Conservation (phyloP, 2,797 vertebrate genomes). For the Chloroceryle inda region DNA sequence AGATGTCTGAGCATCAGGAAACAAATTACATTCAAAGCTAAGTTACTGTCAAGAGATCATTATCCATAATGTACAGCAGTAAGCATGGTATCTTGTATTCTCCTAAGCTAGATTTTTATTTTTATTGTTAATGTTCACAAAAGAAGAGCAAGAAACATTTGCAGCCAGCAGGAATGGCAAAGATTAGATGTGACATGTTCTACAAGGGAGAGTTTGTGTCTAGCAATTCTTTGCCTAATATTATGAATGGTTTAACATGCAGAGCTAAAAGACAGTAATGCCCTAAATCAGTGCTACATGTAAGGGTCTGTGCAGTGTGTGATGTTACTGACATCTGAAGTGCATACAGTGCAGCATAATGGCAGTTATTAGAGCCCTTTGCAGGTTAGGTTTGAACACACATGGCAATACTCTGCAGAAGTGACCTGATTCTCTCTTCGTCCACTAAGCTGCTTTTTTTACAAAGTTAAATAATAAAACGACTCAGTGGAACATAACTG, state of each 20-base stretch:
- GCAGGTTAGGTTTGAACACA: background rate
- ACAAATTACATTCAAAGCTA: background rate
- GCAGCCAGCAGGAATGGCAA: background rate
- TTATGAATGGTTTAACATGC: background rate
- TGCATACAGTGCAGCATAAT: background rate
- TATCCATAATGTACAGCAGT: background rate
- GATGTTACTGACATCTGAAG: background rate
- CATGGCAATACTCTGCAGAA: background rate
- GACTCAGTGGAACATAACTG: background rate
- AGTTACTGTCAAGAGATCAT: background rate
- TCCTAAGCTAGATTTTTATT: background rate
- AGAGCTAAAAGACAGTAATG: background rate
- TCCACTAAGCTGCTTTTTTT: background rate
- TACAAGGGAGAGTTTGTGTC: background rate
- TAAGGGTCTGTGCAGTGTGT: background rate
- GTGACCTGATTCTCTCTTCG: background rate
- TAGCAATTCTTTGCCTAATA: background rate
- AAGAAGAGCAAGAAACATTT: background rate
- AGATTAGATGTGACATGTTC: background rate
- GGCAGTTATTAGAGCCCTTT: background rate
- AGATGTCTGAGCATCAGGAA: constrained; percentile 26
- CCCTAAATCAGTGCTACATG: background rate
- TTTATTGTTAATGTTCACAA: background rate
- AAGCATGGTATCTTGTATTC: background rate
- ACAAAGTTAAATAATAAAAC: background rate